Percentiles rank a stretch among this genome's conserved stretches.
Conservation (phyloP, 2,113 vertebrate species). For the Muntiacus muntjak region DNA sequence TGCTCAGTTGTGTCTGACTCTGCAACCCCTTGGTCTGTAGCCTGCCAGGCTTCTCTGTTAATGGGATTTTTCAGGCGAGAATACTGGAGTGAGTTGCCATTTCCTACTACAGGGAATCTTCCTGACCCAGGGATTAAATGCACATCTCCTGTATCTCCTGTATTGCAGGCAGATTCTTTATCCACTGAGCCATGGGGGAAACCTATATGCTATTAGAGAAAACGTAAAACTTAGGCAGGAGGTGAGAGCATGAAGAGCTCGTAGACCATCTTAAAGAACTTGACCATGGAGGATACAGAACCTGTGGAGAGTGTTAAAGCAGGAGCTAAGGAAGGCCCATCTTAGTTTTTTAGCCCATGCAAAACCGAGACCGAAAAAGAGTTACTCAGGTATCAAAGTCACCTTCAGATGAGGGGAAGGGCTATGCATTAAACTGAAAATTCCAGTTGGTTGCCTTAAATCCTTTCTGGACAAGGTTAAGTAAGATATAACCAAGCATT, state of each 20-base stretch:
- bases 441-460: background rate
- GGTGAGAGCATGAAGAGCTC: background rate
- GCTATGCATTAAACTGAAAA: background rate
- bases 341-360: background rate
- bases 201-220: background rate
- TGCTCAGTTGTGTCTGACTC: background rate
- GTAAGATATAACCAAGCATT: background rate
- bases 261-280: background rate
- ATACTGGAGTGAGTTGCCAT: background rate
- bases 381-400: background rate
- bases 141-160: background rate
- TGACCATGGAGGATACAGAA: background rate
- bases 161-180: background rate
- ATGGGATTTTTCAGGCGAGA: background rate
- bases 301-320: background rate
- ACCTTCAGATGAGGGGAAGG: background rate
- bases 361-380: background rate
- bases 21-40: background rate
- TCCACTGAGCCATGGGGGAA: background rate
- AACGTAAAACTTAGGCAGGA: background rate
- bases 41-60: background rate
- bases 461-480: background rate
- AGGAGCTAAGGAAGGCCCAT: background rate
- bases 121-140: background rate
- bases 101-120: background rate